Conservation (phyloP, 2,113 vertebrate genomes). For the Otocyon megalotis region DNA sequence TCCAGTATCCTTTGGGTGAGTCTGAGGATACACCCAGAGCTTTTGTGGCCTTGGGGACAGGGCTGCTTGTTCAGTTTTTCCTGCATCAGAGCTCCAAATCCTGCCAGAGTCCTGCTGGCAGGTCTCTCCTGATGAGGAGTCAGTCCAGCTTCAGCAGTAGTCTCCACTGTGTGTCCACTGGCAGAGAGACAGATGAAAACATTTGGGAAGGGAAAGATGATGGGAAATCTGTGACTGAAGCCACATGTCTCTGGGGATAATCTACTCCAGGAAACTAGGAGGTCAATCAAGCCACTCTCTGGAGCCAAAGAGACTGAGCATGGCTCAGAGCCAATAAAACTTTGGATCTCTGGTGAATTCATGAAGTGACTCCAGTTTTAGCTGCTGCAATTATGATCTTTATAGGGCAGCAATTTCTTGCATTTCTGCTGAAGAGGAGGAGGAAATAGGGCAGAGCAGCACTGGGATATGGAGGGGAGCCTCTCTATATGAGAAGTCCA, state of each 20-base stretch:
- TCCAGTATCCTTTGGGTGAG: not conserved
- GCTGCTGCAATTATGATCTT: constrained; percentile 46
- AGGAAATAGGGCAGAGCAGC: not conserved
- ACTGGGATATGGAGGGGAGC: not conserved
- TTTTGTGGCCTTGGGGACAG: not conserved
- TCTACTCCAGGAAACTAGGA: constrained; percentile 38
- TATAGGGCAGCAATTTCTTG: constrained; percentile 23
- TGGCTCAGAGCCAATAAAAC: not conserved
- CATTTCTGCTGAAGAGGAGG: not conserved
- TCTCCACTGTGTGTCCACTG: not conserved
- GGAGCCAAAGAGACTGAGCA: constrained; percentile 17
- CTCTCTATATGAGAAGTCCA: not conserved
- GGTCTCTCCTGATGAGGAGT: not conserved
- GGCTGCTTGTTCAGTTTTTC: not conserved
- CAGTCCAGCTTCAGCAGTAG: not conserved
- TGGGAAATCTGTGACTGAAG: constrained; percentile 27
- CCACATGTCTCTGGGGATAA: not conserved
- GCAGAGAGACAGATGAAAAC: not conserved
- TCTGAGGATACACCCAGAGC: not conserved
- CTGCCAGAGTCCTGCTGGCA: not conserved
- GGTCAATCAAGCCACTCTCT: constrained; percentile 51
- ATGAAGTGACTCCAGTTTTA: constrained; percentile 20
- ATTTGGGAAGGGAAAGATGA: constrained; percentile 1
- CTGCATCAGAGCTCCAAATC: not conserved
- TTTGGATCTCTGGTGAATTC: constrained; percentile 48